Percentiles rank a stretch among this genome's conserved stretches.
phyloP scores from a whole-genome alignment of 2,888 invertebrate species.

The Agrotis segetum region DNA sequence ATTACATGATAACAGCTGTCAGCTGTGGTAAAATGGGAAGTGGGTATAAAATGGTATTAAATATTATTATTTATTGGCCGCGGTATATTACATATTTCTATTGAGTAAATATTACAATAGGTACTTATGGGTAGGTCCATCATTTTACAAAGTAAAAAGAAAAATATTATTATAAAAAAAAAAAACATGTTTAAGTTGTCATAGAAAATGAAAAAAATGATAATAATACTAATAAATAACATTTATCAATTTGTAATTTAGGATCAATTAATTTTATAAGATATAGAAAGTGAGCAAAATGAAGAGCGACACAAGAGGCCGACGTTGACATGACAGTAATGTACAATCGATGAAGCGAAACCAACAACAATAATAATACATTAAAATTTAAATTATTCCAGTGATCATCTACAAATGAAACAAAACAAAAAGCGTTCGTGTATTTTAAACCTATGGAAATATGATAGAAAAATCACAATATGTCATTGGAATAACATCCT shows the following conservation, averaged over 20 bases:
- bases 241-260: slow-evolving; percentile 68
- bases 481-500: slow-evolving; percentile 88
- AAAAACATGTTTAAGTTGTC: slow-evolving; percentile 62
- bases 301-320: slow-evolving; percentile 74
- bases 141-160: slow-evolving; percentile 72
- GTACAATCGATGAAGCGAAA: slow-evolving; percentile 79
- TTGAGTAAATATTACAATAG: slow-evolving; percentile 82
- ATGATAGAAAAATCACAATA: slow-evolving; percentile 88
- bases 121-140: slow-evolving; percentile 77
- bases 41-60: slow-evolving; percentile 90
- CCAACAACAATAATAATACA: slow-evolving; percentile 78
- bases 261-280: slow-evolving; percentile 66
- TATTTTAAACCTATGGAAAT: slow-evolving; percentile 85
- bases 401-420: slow-evolving; percentile 75
- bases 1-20: slow-evolving; percentile 87
- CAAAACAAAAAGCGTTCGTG: slow-evolving; percentile 81
- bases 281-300: slow-evolving; percentile 77
- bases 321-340: slow-evolving; percentile 70
- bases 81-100: slow-evolving; percentile 85
- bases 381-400: slow-evolving; percentile 78
- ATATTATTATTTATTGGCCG: slow-evolving; percentile 89
- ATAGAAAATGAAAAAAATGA: slow-evolving; percentile 65
- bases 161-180: slow-evolving; percentile 53
- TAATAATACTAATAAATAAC: slow-evolving; percentile 68
- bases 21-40: slow-evolving; percentile 87